Evolutionary conservation across 2,797 vertebrate genomes (phyloP), one percentile per base, ranked within the genome.

Genomic region (Halcyon leucocephala): DNA sequence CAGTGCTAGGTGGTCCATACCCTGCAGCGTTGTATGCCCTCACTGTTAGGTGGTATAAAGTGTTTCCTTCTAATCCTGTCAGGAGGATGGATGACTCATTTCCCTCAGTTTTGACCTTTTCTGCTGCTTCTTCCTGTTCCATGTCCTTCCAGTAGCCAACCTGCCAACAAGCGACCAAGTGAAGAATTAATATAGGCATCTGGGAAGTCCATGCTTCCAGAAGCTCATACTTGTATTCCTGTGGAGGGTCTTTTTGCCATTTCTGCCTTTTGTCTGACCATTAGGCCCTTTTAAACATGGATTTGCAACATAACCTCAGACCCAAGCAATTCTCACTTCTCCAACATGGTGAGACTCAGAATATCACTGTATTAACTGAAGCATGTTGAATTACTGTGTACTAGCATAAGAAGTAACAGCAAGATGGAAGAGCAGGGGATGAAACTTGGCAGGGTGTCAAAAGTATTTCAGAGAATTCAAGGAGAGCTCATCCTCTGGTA

Each of bases 11-110:
- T 77, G 99, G 99, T 91, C 99, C 99, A 64, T 99, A 99, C 70
- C 99, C 99, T 26, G 99, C 99, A 96, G 98, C 99, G 46, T 99
- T 99, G 98, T 99, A 99, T 9, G 99, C 99, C 94, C 98, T 99
- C 73, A 99, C 99, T 7, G 98, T 98, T 96, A 99, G 96, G 95
- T 98, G 98, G 96, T 99, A 99, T 46, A 98, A 88, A 2, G 98
- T 99, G 97, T 99, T 99, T 86, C 99, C 99, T 93, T 99, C 99
- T 79, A 99, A 97, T 60, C 99, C 99, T 24, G 98, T 98, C 97
- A 99, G 93, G 41, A 99, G 97, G 96, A 99, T 92, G 41, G 98
- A 98, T 5, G 99, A 99, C 90, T 99, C 99, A 42, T 99, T 99
- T 95, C 98, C 99, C 33, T 97, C 94, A 3, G 99, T 99, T 97